Percentiles rank a stretch among this genome's conserved stretches.
phyloP scores from a whole-genome alignment of 2,888 invertebrate species.

The Nephrotoma flavescens region DNA sequence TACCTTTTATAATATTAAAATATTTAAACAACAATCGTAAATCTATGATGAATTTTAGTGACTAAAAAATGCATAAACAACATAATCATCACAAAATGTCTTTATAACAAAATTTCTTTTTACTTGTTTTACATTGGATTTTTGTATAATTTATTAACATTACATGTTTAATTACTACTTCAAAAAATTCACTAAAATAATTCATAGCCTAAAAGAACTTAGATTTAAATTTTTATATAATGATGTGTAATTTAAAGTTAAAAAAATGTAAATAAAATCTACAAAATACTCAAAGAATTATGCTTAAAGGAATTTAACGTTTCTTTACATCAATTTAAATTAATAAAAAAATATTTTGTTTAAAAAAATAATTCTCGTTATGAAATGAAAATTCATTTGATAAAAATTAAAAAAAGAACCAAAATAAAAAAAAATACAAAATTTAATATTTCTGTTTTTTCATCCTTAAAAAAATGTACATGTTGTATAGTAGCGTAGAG shows the following conservation, averaged over 20 bases:
- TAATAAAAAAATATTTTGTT: not conserved
- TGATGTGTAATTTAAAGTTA: not conserved
- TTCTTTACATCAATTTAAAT: not conserved
- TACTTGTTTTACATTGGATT: not conserved
- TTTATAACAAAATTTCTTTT: constrained; percentile 1
- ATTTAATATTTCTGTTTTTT: not conserved
- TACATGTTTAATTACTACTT: not conserved
- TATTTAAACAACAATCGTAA: not conserved
- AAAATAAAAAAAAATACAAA: not conserved
- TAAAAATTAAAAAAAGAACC: not conserved
- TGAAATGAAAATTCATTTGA: not conserved
- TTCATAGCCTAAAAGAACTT: not conserved
- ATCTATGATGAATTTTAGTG: constrained; percentile 12
- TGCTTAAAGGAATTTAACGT: not conserved
- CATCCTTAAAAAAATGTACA: not conserved
- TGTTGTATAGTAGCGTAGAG: not conserved
- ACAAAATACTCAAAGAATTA: not conserved
- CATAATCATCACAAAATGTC: constrained; percentile 8
- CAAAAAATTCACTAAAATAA: constrained; percentile 1
- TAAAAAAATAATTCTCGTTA: not conserved
- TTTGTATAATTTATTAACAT: not conserved
- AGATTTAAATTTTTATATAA: not conserved
- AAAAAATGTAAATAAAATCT: not conserved
- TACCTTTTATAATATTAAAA: not conserved
- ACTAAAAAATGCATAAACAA: constrained; percentile 2